These are phyloP conservation scores for Arctopsyche grandis DNA, from an alignment of 1,140 invertebrate species.

Conservation along the genomic window DNA sequence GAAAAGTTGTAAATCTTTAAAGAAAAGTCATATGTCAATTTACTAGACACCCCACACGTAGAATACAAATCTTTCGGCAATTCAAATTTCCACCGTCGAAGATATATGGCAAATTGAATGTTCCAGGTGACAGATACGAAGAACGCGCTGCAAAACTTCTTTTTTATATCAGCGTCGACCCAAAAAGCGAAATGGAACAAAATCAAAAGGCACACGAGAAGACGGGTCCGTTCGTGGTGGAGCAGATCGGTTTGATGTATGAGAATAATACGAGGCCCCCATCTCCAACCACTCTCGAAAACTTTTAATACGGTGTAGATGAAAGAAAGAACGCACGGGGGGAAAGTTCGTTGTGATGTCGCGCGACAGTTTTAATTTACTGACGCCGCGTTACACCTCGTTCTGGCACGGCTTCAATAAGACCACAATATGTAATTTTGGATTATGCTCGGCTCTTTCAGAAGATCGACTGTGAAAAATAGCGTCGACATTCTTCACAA, in stretches of 20 bases:
- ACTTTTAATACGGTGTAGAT: neutral
- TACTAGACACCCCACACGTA: too few species aligned
- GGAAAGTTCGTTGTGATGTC: slow-evolving; percentile 25
- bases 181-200: neutral
- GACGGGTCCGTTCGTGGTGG: too few species aligned
- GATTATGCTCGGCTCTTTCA: slow-evolving; percentile 1
- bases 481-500: slow-evolving; percentile 4
- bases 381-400: neutral
- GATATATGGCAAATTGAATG: slow-evolving; percentile 1
- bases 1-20: too few species aligned
- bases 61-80: too few species aligned
- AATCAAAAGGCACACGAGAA: too few species aligned
- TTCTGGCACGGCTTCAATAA: slow-evolving; percentile 26
- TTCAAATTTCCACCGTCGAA: too few species aligned
- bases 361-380: slow-evolving; percentile 27
- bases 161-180: neutral
- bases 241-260: too few species aligned
- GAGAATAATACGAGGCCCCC: too few species aligned
- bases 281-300: too few species aligned
- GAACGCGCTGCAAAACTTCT: neutral
- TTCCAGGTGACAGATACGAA: neutral
- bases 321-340: neutral
- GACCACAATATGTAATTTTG: slow-evolving; percentile 32
- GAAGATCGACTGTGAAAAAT: slow-evolving; percentile 20
- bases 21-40: too few species aligned